Conservation (phyloP, 2,888 invertebrate genomes). For the Druceiella hillmani region DNA sequence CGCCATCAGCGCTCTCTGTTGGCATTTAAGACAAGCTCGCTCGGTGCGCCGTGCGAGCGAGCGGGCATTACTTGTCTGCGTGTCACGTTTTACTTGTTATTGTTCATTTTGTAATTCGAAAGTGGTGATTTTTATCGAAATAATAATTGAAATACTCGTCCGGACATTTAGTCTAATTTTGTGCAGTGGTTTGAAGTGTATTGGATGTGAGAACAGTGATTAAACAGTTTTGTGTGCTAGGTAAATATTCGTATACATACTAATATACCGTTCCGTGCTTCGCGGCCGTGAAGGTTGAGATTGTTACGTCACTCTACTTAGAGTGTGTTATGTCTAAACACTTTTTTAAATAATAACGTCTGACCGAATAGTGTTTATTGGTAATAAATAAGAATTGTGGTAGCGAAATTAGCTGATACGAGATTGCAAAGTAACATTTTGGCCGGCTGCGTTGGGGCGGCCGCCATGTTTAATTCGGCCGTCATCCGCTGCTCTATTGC, state of each 20-base stretch:
- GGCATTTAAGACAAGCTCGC: background rate
- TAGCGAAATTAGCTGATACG: conserved; percentile 23
- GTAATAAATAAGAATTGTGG: conserved; percentile 3
- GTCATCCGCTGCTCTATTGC: conserved; percentile 38
- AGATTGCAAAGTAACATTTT: conserved; percentile 33
- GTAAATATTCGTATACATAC: conserved; percentile 1
- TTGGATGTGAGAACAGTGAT: background rate
- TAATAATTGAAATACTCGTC: background rate
- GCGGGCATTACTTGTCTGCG: conserved; percentile 43
- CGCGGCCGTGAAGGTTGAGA: conserved; percentile 54
- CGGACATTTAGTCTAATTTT: background rate
- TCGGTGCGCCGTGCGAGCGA: background rate
- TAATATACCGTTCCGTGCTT: conserved; percentile 33
- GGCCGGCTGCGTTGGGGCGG: conserved; percentile 48
- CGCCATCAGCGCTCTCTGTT: conserved; percentile 2
- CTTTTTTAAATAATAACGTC: conserved; percentile 32
- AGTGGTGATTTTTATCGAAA: background rate
- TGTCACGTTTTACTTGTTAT: conserved; percentile 42
- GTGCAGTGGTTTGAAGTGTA: background rate
- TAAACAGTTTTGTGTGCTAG: conserved; percentile 1
- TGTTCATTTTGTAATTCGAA: conserved; percentile 9
- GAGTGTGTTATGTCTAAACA: conserved; percentile 43
- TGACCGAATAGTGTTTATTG: conserved; percentile 34
- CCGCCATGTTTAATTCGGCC: conserved; percentile 52
- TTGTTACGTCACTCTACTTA: conserved; percentile 52